Base-by-base conservation (phyloP, 2,888 invertebrate species). In the Buathra laborator region DNA sequence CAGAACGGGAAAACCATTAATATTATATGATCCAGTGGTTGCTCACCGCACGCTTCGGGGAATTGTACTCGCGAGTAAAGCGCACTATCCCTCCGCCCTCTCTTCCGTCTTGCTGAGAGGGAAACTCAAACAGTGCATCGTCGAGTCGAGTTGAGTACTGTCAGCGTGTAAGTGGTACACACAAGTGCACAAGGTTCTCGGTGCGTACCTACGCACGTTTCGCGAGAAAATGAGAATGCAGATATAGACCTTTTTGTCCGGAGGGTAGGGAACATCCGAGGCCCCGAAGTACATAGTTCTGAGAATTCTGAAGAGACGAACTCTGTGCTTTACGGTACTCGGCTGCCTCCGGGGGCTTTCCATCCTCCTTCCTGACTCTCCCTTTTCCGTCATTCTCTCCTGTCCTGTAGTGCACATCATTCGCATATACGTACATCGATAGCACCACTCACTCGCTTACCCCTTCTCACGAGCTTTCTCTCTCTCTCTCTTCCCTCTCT, bases 361-460 rank as follows among this genome's bases (percentile, higher is more conserved):
- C 74, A 62, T 64, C 62, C 59, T 62, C 46, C 48, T 46, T 44
- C 29, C 62, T 10, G 62, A 62, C 59, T 74, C 59, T 59, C 74
- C 62, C 74, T 32, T 19, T 59, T 46, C n/a, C 48, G 37, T 37
- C 37, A 37, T 37, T 44, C 59, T 62, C 59, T 46, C 74, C 43
- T 56, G 37, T 53, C 56, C 71, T 71, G 72, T 46, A 72, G 43
- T 59, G 56, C 59, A 56, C 44, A 56, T 59, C 59, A 72, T 51
- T 32, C 37, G 71, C 43, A 67, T 70, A 78, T 16, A 53, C 79
- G 64, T 71, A 79, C 71, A 71, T 79, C 71, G 70, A 79, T 71
- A 71, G 48, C 62, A 37, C 24, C 68, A 64, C 64, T 71, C 68
- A 71, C 64, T 71, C 71, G 7, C 16, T 66, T 64, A 70, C 59